Evolutionary conservation across 2,797 vertebrate genomes (phyloP), one percentile per base, ranked within the genome.

Genomic region (Syncerus caffer): DNA sequence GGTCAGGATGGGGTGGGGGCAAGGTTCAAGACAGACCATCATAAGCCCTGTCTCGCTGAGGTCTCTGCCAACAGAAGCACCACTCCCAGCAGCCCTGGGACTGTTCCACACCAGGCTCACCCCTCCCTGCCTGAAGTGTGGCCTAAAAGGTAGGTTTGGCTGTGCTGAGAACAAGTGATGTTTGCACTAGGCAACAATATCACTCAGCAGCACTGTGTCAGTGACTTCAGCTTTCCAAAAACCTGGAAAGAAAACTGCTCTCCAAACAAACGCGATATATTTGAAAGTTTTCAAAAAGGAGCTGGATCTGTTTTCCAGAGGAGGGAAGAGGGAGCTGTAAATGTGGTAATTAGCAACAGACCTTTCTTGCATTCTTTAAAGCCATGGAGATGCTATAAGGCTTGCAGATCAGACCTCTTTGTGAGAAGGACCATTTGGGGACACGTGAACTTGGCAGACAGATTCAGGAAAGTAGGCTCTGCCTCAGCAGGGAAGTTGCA

Each of bases 211-310:
- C 90, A 74, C 5, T 57, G 82, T 86, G 87, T 92, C 53, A 29
- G 62, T 50, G 74, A 67, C 62, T 90, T 88, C 78, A 51, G 71
- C 71, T 89, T 97, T 74, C 93, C 82, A 91, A 85, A 85, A 92
- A 88, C 67, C 64, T 92, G 42, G 60, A 51, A 79, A 89, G 97
- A 98, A 97, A 92, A 57, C 85, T 80, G 27, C 62, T 94, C 31
- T 93, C 88, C 47, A 96, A 91, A 94, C 62, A 95, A 93, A 95
- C 31, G n/a, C 13, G 51, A 97, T 96, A 58, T 87, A 91, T 58
- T 86, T 93, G 79, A 85, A 87, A 25, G 21, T 96, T 91, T 94
- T 97, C 84, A 50, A 55, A 93, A 89, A 80, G 84, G 58, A 94
- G 15, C 45, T 38, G 58, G 9, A 10, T 93, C 55, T 93, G 78